Evolutionary conservation across 2,888 invertebrate genomes (phyloP).

Genomic region (Lochmaea crataegi): DNA sequence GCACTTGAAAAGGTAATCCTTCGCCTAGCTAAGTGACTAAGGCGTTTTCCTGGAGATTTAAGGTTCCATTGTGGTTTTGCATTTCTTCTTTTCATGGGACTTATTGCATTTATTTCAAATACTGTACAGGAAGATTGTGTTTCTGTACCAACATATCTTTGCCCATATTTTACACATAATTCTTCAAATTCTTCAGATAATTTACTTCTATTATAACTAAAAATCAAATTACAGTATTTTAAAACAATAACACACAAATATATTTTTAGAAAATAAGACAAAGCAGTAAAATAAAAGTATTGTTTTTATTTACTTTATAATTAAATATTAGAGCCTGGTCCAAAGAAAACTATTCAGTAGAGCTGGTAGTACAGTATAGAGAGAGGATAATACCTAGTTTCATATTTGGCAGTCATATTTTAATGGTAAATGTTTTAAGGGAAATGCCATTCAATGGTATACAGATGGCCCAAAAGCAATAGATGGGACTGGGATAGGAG

Average conservation of each 20-base stretch:
- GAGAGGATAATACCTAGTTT: no score
- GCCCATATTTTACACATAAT: slow-evolving; percentile 73
- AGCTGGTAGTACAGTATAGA: no score
- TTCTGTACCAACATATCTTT: slow-evolving; percentile 80
- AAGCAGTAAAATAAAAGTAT: neutral
- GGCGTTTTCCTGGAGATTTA: slow-evolving; percentile 79
- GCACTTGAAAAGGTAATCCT: slow-evolving; percentile 82
- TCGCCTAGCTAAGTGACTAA: slow-evolving; percentile 81
- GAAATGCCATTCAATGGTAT: no score
- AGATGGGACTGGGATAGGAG: no score
- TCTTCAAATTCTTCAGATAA: slow-evolving; percentile 78
- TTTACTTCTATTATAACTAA: slow-evolving; percentile 77
- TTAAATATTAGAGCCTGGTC: no score
- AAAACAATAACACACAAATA: slow-evolving; percentile 19
- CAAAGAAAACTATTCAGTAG: no score
- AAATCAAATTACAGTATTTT: slow-evolving; percentile 46
- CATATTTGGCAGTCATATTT: no score
- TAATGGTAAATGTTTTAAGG: no score
- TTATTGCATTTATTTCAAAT: slow-evolving; percentile 72
- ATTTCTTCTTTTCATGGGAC: slow-evolving; percentile 72
- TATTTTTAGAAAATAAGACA: neutral
- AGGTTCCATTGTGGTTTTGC: slow-evolving; percentile 63
- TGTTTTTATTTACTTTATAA: no score
- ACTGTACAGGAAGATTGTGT: slow-evolving; percentile 76
- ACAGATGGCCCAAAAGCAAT: no score